Base-by-base conservation (phyloP, 64 coral and sea anemone species). In the Exaiptasia diaphana region DNA sequence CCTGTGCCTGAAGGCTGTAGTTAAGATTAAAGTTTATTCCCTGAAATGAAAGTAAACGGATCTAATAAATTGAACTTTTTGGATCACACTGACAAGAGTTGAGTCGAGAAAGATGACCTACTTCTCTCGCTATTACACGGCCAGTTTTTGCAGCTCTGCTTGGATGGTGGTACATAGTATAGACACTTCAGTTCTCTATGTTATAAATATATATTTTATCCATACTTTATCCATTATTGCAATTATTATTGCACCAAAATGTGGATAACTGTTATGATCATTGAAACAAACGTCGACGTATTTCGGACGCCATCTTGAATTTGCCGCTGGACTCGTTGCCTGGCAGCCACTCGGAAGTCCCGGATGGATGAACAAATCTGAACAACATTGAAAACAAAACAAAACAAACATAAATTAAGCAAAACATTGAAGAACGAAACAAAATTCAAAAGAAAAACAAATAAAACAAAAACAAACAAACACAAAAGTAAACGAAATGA, bases 101-200 rank as follows among this genome's bases (percentile, higher is more conserved):
- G 20, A 65, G 32, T 65, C 61, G 10, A 65, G 32, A 46, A 46
- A 17, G 10, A 31, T 31, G 3, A 92, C 86, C 89, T 56, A 94
- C 91, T 52, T 94, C 91, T 76, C 91, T 82, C 67, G 91, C 91
- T 60, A 89, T 80, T 67, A 94, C 85, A 4, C 91, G 79, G 55
- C 91, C 91, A 50, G 91, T 89, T 54, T 94, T 94, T 9, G 91
- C 91, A 20, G 91, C 79, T 89, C 79, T 83, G 57, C 91, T 94
- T 1, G 91, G 91, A 61, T 94, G 91, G 72, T 94, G 91, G 80
- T 89, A 94, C 91, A 94, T 94, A 29, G 8, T 33, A 33, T n/a
- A 5, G 44, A 17, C 27, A 26, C 10, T 52, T 52, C 10, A 52
- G 10, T 10, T 52, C 10, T 12, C 10, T n/a, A 10, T 52, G 49